Evolutionary conservation across 2,888 invertebrate species (phyloP).

Genomic region (Cryptus armator): DNA sequence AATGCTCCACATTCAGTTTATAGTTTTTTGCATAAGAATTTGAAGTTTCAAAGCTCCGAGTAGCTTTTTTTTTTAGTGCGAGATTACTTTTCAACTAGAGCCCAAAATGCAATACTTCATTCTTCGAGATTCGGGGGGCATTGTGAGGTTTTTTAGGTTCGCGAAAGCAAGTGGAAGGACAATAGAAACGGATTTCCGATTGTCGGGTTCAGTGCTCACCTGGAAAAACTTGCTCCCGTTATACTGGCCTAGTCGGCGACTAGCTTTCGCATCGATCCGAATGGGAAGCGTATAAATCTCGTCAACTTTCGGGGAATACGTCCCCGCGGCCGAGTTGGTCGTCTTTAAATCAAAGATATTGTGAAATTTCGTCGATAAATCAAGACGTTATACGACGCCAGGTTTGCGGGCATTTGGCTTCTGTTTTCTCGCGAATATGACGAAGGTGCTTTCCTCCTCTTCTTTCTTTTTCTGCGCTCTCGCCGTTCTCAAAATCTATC

Average conservation of each 20-base stretch:
- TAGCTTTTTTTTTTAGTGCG: neutral
- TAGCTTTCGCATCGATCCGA: conserved; percentile 11
- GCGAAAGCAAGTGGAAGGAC: conserved; percentile 8
- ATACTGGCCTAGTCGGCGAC: neutral
- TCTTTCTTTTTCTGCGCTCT: neutral
- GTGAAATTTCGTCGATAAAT: conserved; percentile 65
- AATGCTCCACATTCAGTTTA: neutral
- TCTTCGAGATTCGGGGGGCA: neutral
- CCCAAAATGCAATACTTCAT: neutral
- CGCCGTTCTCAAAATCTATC: conserved; percentile 2
- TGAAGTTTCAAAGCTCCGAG: neutral
- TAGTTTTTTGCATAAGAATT: neutral
- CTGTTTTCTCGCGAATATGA: conserved; percentile 46
- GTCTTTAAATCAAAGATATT: conserved; percentile 67
- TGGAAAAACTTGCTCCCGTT: conserved; percentile 20
- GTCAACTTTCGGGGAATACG: conserved; percentile 57
- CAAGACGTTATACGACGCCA: conserved; percentile 34
- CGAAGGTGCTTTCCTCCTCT: conserved; percentile 5
- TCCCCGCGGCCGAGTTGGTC: conserved; percentile 58
- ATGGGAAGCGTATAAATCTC: conserved; percentile 58
- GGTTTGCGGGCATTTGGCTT: conserved; percentile 23
- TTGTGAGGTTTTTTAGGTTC: conserved; percentile 2
- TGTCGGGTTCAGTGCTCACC: conserved; percentile 9
- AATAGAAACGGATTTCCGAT: conserved; percentile 24
- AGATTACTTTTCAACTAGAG: neutral